These are phyloP conservation scores for Eledona agricola DNA, from an alignment of 2,888 invertebrate genomes.

Conservation along the genomic window DNA sequence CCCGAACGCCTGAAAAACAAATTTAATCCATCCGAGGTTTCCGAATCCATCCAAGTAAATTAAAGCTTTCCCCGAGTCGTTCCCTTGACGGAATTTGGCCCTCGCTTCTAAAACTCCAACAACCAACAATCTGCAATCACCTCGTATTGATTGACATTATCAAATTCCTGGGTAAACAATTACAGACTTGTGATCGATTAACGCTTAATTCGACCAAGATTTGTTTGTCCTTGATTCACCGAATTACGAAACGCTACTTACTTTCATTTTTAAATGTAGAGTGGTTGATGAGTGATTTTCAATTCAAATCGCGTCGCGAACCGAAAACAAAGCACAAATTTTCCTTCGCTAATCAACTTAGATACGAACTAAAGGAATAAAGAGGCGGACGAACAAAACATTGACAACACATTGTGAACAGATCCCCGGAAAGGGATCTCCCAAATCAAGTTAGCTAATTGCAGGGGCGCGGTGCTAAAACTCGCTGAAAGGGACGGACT, in stretches of 20 bases:
- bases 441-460: slow-evolving; percentile 65
- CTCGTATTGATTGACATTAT: slow-evolving; percentile 28
- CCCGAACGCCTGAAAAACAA: slow-evolving; percentile 20
- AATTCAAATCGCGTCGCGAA: slow-evolving; percentile 52
- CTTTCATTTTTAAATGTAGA: slow-evolving; percentile 12
- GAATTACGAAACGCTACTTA: slow-evolving; percentile 2
- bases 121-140: too few relatives aligned
- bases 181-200: slow-evolving; percentile 28
- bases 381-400: slow-evolving; percentile 60
- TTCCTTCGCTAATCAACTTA: slow-evolving; percentile 52
- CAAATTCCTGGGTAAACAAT: slow-evolving; percentile 22
- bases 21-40: slow-evolving; percentile 27
- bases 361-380: slow-evolving; percentile 51
- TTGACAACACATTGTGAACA: slow-evolving; percentile 62
- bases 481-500: slow-evolving; percentile 22
- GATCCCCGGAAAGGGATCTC: slow-evolving; percentile 63
- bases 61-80: slow-evolving; percentile 18
- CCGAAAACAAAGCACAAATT: slow-evolving; percentile 54
- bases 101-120: too few relatives aligned
- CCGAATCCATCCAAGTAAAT: slow-evolving; percentile 17
- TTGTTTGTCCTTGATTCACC: slow-evolving; percentile 20
- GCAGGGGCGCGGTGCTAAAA: slow-evolving; percentile 52
- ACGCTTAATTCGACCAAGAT: slow-evolving; percentile 16
- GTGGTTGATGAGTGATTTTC: slow-evolving; percentile 41
- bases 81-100: too few relatives aligned